These are phyloP conservation scores for Abramis brama DNA, from an alignment of 2,113 vertebrate genomes.

Conservation along the genomic window DNA sequence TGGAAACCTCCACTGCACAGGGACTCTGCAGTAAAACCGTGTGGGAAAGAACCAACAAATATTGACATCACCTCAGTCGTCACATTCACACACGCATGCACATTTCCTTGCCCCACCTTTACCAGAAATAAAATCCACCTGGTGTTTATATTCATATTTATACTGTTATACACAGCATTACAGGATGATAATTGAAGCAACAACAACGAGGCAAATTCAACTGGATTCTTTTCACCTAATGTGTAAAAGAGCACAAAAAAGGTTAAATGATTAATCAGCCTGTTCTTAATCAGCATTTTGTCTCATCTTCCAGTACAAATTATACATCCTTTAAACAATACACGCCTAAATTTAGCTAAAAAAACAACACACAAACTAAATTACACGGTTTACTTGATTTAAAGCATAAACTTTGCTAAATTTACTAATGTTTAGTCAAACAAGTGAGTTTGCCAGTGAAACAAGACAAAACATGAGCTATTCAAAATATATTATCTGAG, in stretches of 20 bases:
- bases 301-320: background rate
- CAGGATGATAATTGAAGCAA: background rate
- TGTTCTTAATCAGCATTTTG: background rate
- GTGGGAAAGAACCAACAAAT: slow-evolving; percentile 42
- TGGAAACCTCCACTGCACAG: slow-evolving; percentile 52
- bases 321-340: background rate
- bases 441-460: background rate
- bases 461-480: background rate
- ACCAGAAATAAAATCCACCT: slow-evolving; percentile 9
- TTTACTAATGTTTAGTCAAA: background rate
- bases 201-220: slow-evolving; percentile 42
- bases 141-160: background rate
- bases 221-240: slow-evolving; percentile 45
- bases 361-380: background rate
- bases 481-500: background rate
- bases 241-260: slow-evolving; percentile 46
- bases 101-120: slow-evolving; percentile 4
- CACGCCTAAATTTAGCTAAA: background rate
- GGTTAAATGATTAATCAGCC: slow-evolving; percentile 44
- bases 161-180: background rate
- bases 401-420: background rate
- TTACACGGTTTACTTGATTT: background rate
- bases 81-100: slow-evolving; percentile 6
- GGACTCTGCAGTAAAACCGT: slow-evolving; percentile 14
- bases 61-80: slow-evolving; percentile 25